phyloP scores from a whole-genome alignment of 2,888 invertebrate genomes.

The Chloromyia formosa region DNA sequence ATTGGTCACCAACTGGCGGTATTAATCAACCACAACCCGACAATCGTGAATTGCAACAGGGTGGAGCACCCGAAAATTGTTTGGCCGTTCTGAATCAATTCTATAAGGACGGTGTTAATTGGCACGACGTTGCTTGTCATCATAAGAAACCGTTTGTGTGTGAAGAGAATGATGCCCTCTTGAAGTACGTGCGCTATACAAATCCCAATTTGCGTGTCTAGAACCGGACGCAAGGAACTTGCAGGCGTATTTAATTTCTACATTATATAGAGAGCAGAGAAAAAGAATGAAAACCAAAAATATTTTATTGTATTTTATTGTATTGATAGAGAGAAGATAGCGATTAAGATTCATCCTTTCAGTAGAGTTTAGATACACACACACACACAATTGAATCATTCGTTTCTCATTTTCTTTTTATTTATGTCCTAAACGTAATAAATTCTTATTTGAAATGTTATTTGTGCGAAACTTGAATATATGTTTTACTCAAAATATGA shows the following conservation, averaged over 20 bases:
- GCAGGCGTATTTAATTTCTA: neutral
- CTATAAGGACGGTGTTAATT: conserved; percentile 89
- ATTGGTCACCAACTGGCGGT: conserved; percentile 89
- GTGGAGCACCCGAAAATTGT: conserved; percentile 86
- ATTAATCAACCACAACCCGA: conserved; percentile 88
- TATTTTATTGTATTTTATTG: conserved; percentile 32
- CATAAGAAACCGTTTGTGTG: conserved; percentile 89
- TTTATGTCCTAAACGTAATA: conserved; percentile 14
- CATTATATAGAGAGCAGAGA: conserved; percentile 1
- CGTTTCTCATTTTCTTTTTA: conserved; percentile 11
- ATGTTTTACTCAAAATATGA: neutral
- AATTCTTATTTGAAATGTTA: conserved; percentile 20
- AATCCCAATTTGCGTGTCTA: conserved; percentile 81
- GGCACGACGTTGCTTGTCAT: conserved; percentile 92
- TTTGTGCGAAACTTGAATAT: conserved; percentile 10
- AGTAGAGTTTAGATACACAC: conserved; percentile 16
- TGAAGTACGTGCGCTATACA: conserved; percentile 84
- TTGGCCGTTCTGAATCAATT: conserved; percentile 87
- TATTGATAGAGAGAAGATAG: conserved; percentile 8
- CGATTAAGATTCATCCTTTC: conserved; percentile 29
- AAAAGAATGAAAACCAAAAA: conserved; percentile 29
- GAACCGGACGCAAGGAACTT: conserved; percentile 50
- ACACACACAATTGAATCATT: neutral
- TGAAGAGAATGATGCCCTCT: conserved; percentile 86
- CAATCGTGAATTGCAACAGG: conserved; percentile 81